phyloP scores from a whole-genome alignment of 2,888 invertebrate genomes.

The Amblyteles armatorius region DNA sequence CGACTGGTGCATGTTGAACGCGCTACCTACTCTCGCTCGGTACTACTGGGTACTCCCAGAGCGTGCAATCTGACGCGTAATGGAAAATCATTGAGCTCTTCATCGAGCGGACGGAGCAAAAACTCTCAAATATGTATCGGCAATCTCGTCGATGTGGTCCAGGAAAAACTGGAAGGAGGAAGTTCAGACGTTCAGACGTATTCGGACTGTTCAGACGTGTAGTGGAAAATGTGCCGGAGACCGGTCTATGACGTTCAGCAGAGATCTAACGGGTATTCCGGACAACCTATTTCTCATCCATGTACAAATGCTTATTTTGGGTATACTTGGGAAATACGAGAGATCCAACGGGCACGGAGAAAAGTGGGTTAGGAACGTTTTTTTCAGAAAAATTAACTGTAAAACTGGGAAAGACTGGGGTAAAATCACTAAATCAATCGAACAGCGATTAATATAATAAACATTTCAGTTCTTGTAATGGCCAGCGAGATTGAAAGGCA shows the following conservation, averaged over 20 bases:
- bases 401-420: neutral
- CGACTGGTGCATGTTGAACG: conserved; percentile 2
- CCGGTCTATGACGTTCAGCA: neutral
- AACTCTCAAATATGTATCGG: conserved; percentile 46
- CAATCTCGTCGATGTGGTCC: conserved; percentile 17
- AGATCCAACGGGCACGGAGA: too few species aligned
- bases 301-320: neutral
- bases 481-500: neutral
- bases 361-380: too few species aligned
- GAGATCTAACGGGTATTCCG: neutral
- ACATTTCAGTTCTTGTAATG: neutral
- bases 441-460: neutral
- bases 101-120: conserved; percentile 15
- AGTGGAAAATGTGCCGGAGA: neutral
- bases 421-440: neutral
- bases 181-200: neutral
- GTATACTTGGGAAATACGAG: too few species aligned
- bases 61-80: neutral
- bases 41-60: neutral
- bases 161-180: neutral
- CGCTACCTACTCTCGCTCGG: neutral
- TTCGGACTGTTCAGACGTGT: neutral
- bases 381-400: too few species aligned
- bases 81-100: conserved; percentile 45
- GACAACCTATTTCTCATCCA: neutral